These are phyloP conservation scores for Paramuricea clavata DNA, from an alignment of 92 coral and sea anemone genomes.

Conservation along the genomic window DNA sequence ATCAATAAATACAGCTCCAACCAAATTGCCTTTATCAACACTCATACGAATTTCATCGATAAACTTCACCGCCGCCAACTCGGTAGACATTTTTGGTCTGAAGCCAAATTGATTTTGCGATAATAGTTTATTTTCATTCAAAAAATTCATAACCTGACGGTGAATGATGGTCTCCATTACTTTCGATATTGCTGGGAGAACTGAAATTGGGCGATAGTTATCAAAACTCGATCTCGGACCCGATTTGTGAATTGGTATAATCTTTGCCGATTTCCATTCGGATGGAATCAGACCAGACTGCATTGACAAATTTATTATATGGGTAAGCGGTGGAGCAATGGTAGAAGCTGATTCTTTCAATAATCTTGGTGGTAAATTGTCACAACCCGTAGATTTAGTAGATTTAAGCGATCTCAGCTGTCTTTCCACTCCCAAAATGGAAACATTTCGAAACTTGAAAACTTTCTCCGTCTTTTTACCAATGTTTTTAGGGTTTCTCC, in stretches of 20 bases:
- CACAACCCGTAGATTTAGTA: no score
- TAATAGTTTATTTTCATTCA: slow-evolving; percentile 32
- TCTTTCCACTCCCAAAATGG: neutral
- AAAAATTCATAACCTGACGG: slow-evolving; percentile 5
- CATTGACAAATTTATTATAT: slow-evolving; percentile 26
- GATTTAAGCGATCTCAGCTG: no score
- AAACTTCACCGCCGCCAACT: slow-evolving; percentile 30
- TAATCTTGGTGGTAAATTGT: no score
- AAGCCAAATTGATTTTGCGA: slow-evolving; percentile 26
- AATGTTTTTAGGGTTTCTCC: neutral
- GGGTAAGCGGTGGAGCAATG: neutral
- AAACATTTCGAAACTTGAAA: neutral
- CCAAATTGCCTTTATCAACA: slow-evolving; percentile 27
- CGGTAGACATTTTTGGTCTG: slow-evolving; percentile 16
- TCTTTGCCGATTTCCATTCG: slow-evolving; percentile 44
- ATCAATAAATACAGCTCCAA: slow-evolving; percentile 34
- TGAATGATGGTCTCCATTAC: neutral
- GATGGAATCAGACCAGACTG: slow-evolving; percentile 30
- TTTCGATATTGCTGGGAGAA: slow-evolving; percentile 44
- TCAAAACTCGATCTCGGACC: slow-evolving; percentile 26
- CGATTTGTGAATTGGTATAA: slow-evolving; percentile 37
- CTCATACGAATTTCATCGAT: slow-evolving; percentile 31
- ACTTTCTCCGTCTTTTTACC: neutral
- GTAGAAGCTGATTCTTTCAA: neutral
- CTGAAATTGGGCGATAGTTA: slow-evolving; percentile 49